Evolutionary conservation across 2,113 vertebrate genomes (phyloP).

Genomic region (Chaenocephalus aceratus): DNA sequence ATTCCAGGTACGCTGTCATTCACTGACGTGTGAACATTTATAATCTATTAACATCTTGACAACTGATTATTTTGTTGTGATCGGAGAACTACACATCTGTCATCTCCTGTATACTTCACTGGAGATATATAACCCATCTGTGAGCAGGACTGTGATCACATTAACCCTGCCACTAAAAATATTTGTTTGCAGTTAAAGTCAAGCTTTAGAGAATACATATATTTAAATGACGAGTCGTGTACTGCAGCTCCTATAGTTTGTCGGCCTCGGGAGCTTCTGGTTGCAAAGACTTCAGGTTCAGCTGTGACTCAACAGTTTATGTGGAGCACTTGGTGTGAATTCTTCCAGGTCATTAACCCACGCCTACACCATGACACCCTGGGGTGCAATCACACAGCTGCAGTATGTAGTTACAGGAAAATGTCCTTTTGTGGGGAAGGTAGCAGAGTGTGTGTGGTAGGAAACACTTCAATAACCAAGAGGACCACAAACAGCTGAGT

Average conservation of each 20-base stretch:
- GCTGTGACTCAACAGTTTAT: slow-evolving; percentile 62
- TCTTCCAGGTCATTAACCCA: slow-evolving; percentile 57
- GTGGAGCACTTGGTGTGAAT: slow-evolving; percentile 48
- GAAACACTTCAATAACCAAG: slow-evolving; percentile 2
- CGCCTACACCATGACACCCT: slow-evolving; percentile 21
- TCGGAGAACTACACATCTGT: neutral
- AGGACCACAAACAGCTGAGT: neutral
- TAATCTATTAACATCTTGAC: neutral
- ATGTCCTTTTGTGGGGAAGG: slow-evolving; percentile 26
- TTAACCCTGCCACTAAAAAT: neutral
- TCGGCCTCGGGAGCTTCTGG: slow-evolving; percentile 22
- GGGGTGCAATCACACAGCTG: slow-evolving; percentile 31
- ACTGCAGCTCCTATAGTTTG: neutral
- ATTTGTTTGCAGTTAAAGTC: neutral
- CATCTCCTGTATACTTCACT: neutral
- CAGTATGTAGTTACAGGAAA: slow-evolving; percentile 40
- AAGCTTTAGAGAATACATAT: neutral
- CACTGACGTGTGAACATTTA: neutral
- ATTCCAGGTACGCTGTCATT: neutral
- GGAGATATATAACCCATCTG: neutral
- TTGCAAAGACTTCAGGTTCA: slow-evolving; percentile 47
- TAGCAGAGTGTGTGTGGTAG: neutral
- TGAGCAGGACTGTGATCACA: neutral
- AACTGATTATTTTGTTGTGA: neutral
- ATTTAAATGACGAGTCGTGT: neutral